These are phyloP conservation scores for Ctenodactylus gundi DNA, from an alignment of 2,113 vertebrate genomes.

Conservation along the genomic window DNA sequence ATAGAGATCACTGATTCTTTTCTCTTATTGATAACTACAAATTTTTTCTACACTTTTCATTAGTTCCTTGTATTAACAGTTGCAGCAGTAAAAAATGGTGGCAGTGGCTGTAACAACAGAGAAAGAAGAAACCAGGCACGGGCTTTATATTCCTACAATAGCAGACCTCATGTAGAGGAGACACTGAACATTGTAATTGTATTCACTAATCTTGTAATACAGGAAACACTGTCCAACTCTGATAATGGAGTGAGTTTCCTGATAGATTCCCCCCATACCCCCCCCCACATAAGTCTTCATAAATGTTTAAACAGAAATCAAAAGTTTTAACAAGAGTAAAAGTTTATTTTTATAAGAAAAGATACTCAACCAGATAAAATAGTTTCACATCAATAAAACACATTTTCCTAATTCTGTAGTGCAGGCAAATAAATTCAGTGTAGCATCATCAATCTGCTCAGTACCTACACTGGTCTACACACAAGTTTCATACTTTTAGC, in stretches of 20 bases:
- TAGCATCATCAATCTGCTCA: background rate
- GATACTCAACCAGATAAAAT: background rate
- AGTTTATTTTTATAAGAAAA: slow-evolving; percentile 6
- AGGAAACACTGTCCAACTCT: background rate
- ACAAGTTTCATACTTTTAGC: background rate
- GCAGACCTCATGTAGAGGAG: background rate
- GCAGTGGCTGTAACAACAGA: background rate
- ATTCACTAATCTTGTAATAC: background rate
- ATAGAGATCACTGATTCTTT: background rate
- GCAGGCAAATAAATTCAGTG: background rate
- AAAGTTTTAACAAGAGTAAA: background rate
- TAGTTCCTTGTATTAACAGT: background rate
- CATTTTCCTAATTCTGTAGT: background rate
- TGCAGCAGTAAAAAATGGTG: background rate
- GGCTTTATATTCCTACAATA: background rate
- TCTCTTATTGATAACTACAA: background rate
- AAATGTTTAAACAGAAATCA: background rate
- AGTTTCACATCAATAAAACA: background rate
- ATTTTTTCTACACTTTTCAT: background rate
- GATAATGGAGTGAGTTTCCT: background rate
- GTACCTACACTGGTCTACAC: background rate
- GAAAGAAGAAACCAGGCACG: background rate
- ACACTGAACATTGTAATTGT: background rate
- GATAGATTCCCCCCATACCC: background rate
- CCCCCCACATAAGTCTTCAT: background rate